These are phyloP conservation scores for Anas platyrhynchos DNA, from an alignment of 2,113 vertebrate genomes.

Conservation along the genomic window DNA sequence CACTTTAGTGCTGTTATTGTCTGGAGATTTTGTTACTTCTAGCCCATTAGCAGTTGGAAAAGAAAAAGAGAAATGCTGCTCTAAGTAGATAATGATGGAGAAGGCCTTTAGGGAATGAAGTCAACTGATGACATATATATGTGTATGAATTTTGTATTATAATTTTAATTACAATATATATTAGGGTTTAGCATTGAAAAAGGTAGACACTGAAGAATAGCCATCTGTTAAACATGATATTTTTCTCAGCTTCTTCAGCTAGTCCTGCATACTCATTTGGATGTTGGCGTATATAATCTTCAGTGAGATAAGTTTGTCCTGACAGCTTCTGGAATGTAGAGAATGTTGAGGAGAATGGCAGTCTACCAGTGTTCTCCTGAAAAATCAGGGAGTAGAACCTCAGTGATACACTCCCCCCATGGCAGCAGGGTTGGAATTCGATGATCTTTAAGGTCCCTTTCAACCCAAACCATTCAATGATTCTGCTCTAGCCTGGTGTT, in stretches of 20 bases:
- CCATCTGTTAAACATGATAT: not conserved
- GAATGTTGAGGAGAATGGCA: not conserved
- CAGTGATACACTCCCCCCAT: not conserved
- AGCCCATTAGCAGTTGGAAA: not conserved
- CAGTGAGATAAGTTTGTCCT: not conserved
- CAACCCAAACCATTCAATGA: no score
- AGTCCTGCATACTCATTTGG: not conserved
- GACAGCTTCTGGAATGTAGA: not conserved
- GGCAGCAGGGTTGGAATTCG: no score
- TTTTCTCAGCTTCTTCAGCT: not conserved
- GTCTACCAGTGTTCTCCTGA: not conserved
- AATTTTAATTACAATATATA: not conserved
- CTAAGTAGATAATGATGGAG: not conserved
- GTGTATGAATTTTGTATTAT: not conserved
- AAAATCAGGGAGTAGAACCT: not conserved
- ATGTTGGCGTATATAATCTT: not conserved
- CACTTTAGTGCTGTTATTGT: not conserved
- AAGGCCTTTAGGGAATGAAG: not conserved
- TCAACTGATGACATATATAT: not conserved
- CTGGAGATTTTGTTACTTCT: not conserved
- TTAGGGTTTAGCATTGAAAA: not conserved
- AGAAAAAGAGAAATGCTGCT: not conserved
- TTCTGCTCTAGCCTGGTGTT: not conserved
- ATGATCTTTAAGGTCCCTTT: no score
- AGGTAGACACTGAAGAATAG: not conserved